Evolutionary conservation across 2,888 invertebrate species (phyloP).

Genomic region (Eupithecia centaureata): DNA sequence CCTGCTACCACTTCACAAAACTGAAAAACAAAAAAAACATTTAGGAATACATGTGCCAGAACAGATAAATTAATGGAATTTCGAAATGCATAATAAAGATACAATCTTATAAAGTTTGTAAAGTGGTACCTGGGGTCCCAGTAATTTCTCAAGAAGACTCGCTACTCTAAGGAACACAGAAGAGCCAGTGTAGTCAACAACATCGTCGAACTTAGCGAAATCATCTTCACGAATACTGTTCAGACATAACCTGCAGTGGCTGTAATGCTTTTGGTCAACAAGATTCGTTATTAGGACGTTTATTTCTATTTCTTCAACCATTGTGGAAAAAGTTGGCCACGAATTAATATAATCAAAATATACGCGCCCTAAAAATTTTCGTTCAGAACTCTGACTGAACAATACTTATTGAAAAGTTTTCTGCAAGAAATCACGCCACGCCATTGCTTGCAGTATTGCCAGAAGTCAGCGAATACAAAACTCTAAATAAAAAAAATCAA

Average conservation of each 20-base stretch:
- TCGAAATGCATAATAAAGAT: not conserved
- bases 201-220: slow-evolving; percentile 66
- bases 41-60: not conserved
- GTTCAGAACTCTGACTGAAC: slow-evolving; percentile 58
- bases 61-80: not conserved
- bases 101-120: not conserved
- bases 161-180: slow-evolving; percentile 44
- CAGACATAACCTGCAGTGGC: slow-evolving; percentile 77
- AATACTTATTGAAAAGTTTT: not conserved
- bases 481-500: too few relatives aligned
- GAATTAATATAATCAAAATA: slow-evolving; percentile 33
- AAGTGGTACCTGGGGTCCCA: slow-evolving; percentile 56
- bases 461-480: not conserved
- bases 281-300: slow-evolving; percentile 65
- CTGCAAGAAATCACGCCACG: not conserved
- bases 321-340: slow-evolving; percentile 31
- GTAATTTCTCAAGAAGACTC: slow-evolving; percentile 54
- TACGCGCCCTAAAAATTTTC: slow-evolving; percentile 67
- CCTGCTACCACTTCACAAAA: slow-evolving; percentile 62
- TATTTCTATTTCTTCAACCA: slow-evolving; percentile 57
- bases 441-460: not conserved
- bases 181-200: slow-evolving; percentile 52
- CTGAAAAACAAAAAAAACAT: slow-evolving; percentile 54
- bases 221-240: slow-evolving; percentile 54
- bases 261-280: slow-evolving; percentile 62